Evolutionary conservation across 2,888 invertebrate species (phyloP).

Genomic region (Marronus borbonicus): DNA sequence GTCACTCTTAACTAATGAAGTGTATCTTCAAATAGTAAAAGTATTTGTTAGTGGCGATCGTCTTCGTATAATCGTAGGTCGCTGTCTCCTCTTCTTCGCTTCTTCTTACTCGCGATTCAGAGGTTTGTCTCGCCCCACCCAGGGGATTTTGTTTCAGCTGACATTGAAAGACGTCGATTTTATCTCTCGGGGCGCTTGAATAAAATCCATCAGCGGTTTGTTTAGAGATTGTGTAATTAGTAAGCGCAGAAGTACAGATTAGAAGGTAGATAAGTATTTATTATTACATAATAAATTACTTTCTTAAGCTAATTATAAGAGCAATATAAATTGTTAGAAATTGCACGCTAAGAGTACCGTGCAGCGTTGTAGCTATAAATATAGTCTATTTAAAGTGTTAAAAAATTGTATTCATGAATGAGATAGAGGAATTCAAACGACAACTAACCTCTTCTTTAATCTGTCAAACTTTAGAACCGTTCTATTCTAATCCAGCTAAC

Average conservation of each 20-base stretch:
- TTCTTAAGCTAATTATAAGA: slow-evolving; percentile 26
- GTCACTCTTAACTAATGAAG: slow-evolving; percentile 44
- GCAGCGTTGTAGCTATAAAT: too few relatives aligned
- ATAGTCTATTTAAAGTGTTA: too few relatives aligned
- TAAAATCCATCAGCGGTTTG: slow-evolving; percentile 15
- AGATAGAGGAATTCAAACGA: too few relatives aligned
- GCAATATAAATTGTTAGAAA: not conserved
- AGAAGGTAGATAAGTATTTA: not conserved
- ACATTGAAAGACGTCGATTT: slow-evolving; percentile 40
- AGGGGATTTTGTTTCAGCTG: slow-evolving; percentile 4
- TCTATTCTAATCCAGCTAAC: too few relatives aligned
- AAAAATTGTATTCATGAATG: too few relatives aligned
- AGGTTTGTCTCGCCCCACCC: slow-evolving; percentile 1
- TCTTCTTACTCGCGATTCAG: not conserved
- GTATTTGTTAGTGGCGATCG: slow-evolving; percentile 18
- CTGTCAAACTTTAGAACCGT: too few relatives aligned
- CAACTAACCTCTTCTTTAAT: too few relatives aligned
- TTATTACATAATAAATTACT: slow-evolving; percentile 25
- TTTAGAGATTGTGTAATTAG: slow-evolving; percentile 21
- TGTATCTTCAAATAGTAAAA: slow-evolving; percentile 37
- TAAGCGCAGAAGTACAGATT: slow-evolving; percentile 21
- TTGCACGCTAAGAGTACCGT: not conserved
- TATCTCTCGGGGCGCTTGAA: slow-evolving; percentile 14
- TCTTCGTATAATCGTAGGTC: not conserved
- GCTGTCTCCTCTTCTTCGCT: not conserved